Conservation (phyloP, 1,140 invertebrate species). For the Magallana gigas region DNA sequence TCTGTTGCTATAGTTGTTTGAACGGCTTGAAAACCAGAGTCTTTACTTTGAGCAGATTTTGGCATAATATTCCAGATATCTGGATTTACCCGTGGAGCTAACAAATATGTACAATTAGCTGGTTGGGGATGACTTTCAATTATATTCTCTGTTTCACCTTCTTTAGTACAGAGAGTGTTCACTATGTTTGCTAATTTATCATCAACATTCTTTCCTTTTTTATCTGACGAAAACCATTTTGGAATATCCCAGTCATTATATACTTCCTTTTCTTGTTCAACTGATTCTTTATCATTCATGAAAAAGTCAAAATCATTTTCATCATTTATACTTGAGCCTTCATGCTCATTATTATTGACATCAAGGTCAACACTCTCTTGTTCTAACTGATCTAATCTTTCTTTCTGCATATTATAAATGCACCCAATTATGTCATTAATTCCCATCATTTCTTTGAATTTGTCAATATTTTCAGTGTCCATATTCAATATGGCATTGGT, state of each 20-base stretch:
- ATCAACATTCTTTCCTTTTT: not conserved
- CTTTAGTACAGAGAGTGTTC: not conserved
- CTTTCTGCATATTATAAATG: too few relatives aligned
- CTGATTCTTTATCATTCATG: too few relatives aligned
- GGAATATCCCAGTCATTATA: not conserved
- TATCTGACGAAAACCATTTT: not conserved
- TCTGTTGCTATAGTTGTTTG: not conserved
- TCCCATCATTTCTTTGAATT: too few relatives aligned
- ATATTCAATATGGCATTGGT: too few relatives aligned
- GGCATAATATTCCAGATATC: not conserved
- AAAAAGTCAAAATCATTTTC: too few relatives aligned
- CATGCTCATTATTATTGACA: too few relatives aligned
- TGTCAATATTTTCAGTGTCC: too few relatives aligned
- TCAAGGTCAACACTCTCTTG: too few relatives aligned
- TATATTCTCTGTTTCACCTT: not conserved
- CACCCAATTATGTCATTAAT: too few relatives aligned
- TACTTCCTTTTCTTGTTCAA: too few relatives aligned
- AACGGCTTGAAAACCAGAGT: not conserved
- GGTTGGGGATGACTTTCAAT: not conserved
- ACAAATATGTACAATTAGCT: not conserved
- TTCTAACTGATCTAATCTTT: too few relatives aligned
- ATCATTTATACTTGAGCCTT: too few relatives aligned
- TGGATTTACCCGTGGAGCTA: not conserved
- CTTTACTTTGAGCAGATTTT: not conserved
- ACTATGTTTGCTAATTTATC: not conserved